These are phyloP conservation scores for Otis tarda DNA, from an alignment of 2,113 vertebrate species.

Conservation along the genomic window DNA sequence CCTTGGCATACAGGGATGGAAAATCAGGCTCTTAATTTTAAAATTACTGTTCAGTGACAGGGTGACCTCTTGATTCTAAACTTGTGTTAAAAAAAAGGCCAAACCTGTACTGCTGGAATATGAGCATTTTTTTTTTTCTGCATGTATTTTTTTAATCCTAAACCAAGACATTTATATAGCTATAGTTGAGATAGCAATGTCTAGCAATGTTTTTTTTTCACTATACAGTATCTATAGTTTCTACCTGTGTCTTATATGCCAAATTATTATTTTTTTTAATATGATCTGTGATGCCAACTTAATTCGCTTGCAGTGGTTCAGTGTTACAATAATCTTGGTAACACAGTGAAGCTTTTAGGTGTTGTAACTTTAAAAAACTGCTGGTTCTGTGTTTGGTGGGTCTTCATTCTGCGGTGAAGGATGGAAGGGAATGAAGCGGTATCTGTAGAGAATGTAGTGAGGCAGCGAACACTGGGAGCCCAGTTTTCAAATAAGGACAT, in stretches of 20 bases:
- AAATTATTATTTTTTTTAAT: background rate
- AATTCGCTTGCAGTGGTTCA: background rate
- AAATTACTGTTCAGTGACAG: background rate
- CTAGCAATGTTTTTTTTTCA: background rate
- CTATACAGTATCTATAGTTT: background rate
- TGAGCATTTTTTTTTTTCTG: background rate
- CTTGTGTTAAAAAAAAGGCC: background rate
- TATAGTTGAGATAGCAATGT: background rate
- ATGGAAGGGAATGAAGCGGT: background rate
- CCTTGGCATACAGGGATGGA: background rate
- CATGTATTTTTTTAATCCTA: background rate
- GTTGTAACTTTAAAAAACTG: background rate
- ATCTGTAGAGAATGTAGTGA: background rate
- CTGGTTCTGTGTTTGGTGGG: background rate
- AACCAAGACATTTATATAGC: background rate
- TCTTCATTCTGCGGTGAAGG: background rate
- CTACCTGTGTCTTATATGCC: background rate
- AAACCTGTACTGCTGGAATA: background rate
- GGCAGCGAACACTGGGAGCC: background rate
- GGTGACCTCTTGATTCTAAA: background rate
- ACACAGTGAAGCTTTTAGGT: background rate
- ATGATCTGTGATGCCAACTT: background rate
- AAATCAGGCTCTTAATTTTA: background rate
- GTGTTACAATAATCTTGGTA: background rate
- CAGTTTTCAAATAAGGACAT: background rate